phyloP scores from a whole-genome alignment of 2,797 vertebrate genomes.

The Thaleichthys pacificus region DNA sequence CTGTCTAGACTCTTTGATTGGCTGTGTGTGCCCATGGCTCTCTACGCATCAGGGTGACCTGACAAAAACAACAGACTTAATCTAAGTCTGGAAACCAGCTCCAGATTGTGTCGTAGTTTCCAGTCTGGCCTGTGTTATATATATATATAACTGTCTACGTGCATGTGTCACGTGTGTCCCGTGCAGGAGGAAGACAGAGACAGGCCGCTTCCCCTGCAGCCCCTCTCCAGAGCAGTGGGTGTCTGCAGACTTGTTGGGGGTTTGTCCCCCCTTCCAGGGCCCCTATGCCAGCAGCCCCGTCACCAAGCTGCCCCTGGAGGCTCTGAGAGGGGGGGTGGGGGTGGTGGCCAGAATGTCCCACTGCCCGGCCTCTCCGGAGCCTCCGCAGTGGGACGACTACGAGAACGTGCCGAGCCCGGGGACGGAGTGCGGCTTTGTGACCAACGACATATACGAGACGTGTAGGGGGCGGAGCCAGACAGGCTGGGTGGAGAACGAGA shows the following conservation, averaged over 20 bases:
- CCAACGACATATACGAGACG: conserved; percentile 92
- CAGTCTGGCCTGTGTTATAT: not conserved
- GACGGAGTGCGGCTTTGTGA: conserved; percentile 86
- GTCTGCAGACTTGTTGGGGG: conserved; percentile 37
- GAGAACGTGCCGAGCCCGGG: conserved; percentile 70
- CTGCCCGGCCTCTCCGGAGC: conserved; percentile 39
- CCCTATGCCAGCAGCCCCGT: conserved; percentile 78
- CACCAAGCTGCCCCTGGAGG: conserved; percentile 74
- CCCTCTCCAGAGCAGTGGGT: conserved; percentile 70
- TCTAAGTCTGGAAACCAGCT: not conserved
- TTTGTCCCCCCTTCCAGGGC: conserved; percentile 75
- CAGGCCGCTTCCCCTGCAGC: conserved; percentile 53
- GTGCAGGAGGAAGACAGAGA: conserved; percentile 75
- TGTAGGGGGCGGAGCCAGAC: conserved; percentile 71
- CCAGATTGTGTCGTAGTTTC: not conserved
- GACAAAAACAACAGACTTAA: not conserved
- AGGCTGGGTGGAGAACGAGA: conserved; percentile 88
- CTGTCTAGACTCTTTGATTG: too few species aligned
- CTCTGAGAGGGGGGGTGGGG: conserved; percentile 73
- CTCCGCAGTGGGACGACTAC: conserved; percentile 70
- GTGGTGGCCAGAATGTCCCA: conserved; percentile 76
- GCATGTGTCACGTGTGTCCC: not conserved
- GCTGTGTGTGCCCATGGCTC: too few species aligned
- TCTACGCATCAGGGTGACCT: too few species aligned
- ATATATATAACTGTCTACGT: not conserved